A percentile compares a stretch with the other conserved stretches of the same genome.
These are phyloP conservation scores for Helleia helle DNA, from an alignment of 2,888 invertebrate genomes.

Conservation along the genomic window DNA sequence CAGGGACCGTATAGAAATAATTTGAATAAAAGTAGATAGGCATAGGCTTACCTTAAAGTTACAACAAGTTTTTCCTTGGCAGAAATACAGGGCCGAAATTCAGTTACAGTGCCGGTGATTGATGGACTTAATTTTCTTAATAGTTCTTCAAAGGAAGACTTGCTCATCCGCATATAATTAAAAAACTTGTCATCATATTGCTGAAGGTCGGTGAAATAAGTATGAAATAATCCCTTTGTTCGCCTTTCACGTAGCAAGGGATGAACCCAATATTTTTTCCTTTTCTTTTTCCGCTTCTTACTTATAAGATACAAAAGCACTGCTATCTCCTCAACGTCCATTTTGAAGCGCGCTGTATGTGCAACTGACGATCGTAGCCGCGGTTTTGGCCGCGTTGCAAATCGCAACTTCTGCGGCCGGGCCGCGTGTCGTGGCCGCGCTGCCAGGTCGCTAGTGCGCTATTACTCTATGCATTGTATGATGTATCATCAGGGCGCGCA, in stretches of 20 bases:
- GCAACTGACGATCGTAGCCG: neutral
- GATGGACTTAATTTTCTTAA: slow-evolving; percentile 6
- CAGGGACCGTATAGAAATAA: neutral
- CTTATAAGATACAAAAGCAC: neutral
- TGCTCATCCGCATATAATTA: slow-evolving; percentile 16
- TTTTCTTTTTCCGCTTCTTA: neutral
- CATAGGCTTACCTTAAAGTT: neutral
- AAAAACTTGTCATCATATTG: slow-evolving; percentile 17
- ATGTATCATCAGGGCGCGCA: too few relatives aligned
- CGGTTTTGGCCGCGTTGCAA: neutral
- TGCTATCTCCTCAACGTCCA: neutral
- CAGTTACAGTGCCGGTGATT: neutral
- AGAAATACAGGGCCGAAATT: neutral
- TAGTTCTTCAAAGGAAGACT: slow-evolving; percentile 18
- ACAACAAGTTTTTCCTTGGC: neutral
- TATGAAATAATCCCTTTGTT: neutral
- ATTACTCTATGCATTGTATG: too few relatives aligned
- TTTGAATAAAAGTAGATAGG: neutral
- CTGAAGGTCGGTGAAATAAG: slow-evolving; percentile 13
- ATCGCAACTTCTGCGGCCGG: neutral
- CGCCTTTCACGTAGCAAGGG: neutral
- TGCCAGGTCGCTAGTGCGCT: neutral
- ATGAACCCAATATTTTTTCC: neutral
- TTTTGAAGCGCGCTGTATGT: neutral
- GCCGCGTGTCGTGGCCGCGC: neutral